Evolutionary conservation across 2,888 invertebrate species (phyloP), one percentile per base, ranked within the genome.

Genomic region (Aelia acuminata): DNA sequence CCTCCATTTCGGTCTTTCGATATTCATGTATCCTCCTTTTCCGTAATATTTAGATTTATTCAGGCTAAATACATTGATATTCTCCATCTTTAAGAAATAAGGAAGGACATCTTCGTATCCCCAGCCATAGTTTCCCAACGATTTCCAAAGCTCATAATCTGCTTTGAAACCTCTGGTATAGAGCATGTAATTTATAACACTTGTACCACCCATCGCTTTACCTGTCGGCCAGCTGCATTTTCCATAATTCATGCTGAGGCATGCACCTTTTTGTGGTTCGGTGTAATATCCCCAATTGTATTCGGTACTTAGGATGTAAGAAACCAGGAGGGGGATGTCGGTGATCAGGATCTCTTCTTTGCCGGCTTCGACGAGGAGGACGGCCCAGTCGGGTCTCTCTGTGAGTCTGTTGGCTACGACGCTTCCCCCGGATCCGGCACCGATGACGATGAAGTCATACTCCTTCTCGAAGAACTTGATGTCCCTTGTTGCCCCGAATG

Each of bases 1-100:
- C 49, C 93, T 92, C 92, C 93, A 93, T 0, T 94, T 93, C 0
- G 94, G 93, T 91, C 95, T 94, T 91, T 95, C 94, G 93, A 93
- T 92, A 18, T 92, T 94, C 80, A 95, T 91, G 11, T 94, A 94
- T 0, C 96, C 96, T 26, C 94, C 93, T 15, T 92, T 93, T 88
- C 93, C 94, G 92, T 96, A 95, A 90, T 94, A 94, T 7, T 91
- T 92, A 26, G 94, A 93, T 89, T 91, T 92, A 90, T 90, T 91
- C 35, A 92, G 84, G 15, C 89, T 89, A 15, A 90, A 89, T 2
- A 91, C 90, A 47, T 88, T 87, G 91, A 92, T 91, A 91, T 92
- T 90, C 88, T 92, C 92, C 0, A 91, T 91, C 89, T 92, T 92
- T 70, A 90, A 90, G 90, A 94, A 94, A 89, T 92, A 92, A 22